Percentiles rank a stretch among this genome's conserved stretches.
phyloP scores from a whole-genome alignment of 2,797 vertebrate genomes.

The Sciaenops ocellatus region DNA sequence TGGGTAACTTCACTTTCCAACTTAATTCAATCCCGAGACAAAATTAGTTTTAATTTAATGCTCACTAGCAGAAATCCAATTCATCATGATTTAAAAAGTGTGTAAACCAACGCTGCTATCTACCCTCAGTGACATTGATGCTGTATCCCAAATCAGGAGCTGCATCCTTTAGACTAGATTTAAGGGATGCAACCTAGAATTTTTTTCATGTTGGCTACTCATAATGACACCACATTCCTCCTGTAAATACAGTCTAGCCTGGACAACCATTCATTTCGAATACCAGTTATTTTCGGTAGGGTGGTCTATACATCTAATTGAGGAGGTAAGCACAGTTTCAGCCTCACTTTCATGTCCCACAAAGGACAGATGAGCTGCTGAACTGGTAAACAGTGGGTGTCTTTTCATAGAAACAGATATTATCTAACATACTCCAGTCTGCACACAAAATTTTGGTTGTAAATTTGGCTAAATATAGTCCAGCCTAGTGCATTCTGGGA shows the following conservation, averaged over 20 bases:
- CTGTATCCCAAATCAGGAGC: constrained; percentile 5
- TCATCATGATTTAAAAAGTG: constrained; percentile 40
- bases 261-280: background rate
- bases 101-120: constrained; percentile 33
- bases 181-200: background rate
- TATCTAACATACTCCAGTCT: background rate
- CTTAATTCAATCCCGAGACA: constrained; percentile 51
- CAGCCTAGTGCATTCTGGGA: constrained; percentile 5
- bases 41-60: constrained; percentile 51
- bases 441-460: constrained; percentile 2
- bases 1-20: constrained; percentile 38
- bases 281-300: background rate
- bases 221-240: background rate
- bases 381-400: background rate
- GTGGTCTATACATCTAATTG: background rate
- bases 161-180: constrained; percentile 14
- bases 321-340: background rate
- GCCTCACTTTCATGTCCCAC: background rate
- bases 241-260: constrained; percentile 9
- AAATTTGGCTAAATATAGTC: constrained; percentile 10
- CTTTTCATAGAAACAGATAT: constrained; percentile 1
- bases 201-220: background rate
- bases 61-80: constrained; percentile 29
- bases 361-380: background rate
- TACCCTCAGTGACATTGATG: constrained; percentile 12